Base-by-base conservation (phyloP, 2,888 invertebrate species). In the Apamea anceps region DNA sequence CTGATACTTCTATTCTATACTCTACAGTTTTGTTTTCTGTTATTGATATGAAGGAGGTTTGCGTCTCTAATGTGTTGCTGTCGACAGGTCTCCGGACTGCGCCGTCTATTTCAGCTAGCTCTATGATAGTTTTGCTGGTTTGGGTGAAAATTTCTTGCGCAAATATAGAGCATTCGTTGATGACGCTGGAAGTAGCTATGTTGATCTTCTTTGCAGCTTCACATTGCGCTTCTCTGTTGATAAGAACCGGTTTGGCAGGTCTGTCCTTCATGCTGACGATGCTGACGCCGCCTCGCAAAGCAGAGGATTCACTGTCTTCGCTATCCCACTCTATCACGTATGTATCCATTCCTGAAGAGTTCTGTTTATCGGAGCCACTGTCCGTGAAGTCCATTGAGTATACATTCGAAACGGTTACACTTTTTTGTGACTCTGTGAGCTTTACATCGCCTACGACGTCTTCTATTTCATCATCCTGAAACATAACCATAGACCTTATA, bases 81-180 rank as follows among this genome's bases (percentile, higher is more conserved):
- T 92, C 80, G 15, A 81, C 57, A 37, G 84, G 85, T 81, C 81
- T 90, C n/a, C 42, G 32, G 70, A 79, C n/a, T 5, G 77, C 81
- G 5, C 86, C 88, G n/a, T 96, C 96, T 25, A 89, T 90, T 88
- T 95, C 94, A 12, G 96, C 97, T 75, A 97, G 89, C 87, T 97
- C 95, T 63, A 97, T 92, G 70, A 97, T 96, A 4, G 97, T 97
- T 94, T 97, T 97, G 87, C 97, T 97, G 0, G 97, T 97, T 93
- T 97, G 97, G 15, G 97, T 97, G 82, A 93, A 96, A 37, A 92
- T 95, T 90, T 97, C 97, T 88, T 95, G 94, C 25, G 94, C 91
- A 21, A 93, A 71, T 68, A 93, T 86, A 8, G 93, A 90, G 81
- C 90, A 91, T 75, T 89, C 90, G 10, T 91, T 91, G 10, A 90